phyloP scores from a whole-genome alignment of 1,140 invertebrate species.

The Maconellicoccus hirsutus region DNA sequence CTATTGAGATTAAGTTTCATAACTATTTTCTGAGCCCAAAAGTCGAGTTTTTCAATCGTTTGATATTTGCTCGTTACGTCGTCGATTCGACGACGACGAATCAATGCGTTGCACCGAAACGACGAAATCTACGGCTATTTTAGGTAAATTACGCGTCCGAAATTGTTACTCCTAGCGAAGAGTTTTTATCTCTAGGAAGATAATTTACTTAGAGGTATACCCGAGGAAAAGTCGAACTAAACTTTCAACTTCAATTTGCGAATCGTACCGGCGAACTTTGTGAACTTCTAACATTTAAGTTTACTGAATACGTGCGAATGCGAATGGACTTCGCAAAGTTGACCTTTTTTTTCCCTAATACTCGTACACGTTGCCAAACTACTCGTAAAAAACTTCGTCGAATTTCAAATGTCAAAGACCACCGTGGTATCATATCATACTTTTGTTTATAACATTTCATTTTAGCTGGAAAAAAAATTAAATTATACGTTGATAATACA shows the following conservation, averaged over 20 bases:
- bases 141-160: too few species aligned
- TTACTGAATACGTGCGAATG: neutral
- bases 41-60: too few species aligned
- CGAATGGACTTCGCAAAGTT: constrained; percentile 8
- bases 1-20: neutral
- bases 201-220: neutral
- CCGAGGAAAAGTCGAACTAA: neutral
- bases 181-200: too few species aligned
- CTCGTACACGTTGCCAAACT: constrained; percentile 2
- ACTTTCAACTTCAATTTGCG: constrained; percentile 9
- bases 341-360: neutral
- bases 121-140: too few species aligned
- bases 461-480: too few species aligned
- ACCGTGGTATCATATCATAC: neutral
- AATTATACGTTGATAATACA: too few species aligned
- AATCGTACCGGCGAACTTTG: neutral
- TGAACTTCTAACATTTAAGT: constrained; percentile 9
- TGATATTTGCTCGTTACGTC: too few species aligned
- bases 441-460: neutral
- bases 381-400: neutral
- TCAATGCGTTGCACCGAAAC: too few species aligned
- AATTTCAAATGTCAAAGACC: constrained; percentile 2
- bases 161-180: too few species aligned
- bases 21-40: neutral
- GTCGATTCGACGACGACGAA: too few species aligned